Percentiles rank a stretch among this genome's conserved stretches.
Evolutionary conservation across 2,797 vertebrate genomes (phyloP).

Genomic region (Pangasius djambal): DNA sequence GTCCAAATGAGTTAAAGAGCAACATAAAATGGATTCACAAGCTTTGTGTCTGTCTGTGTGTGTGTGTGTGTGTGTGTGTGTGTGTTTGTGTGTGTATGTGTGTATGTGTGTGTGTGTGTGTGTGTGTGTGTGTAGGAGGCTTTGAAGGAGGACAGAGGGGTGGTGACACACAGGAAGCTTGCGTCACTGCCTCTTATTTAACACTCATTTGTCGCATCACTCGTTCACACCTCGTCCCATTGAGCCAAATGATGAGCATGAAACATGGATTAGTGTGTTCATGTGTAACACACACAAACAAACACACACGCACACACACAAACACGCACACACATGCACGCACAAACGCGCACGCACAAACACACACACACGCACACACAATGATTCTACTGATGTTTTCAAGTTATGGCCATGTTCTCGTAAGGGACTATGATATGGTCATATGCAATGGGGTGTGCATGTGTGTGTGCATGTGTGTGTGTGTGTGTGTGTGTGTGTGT

Average conservation of each 20-base stretch:
- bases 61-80: constrained; percentile 1
- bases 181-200: constrained; percentile 42
- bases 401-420: background rate
- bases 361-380: background rate
- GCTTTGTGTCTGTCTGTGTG: background rate
- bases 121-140: constrained; percentile 27
- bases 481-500: constrained; percentile 7
- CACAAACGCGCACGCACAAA: no score
- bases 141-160: background rate
- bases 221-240: constrained; percentile 26
- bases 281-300: constrained; percentile 68
- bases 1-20: background rate
- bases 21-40: background rate
- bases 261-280: background rate
- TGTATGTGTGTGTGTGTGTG: constrained; percentile 8
- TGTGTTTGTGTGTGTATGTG: background rate
- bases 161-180: constrained; percentile 25
- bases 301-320: constrained; percentile 27
- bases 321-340: background rate
- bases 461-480: background rate
- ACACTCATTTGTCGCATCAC: constrained; percentile 33
- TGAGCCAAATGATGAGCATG: constrained; percentile 65
- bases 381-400: background rate
- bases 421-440: background rate
- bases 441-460: background rate